phyloP scores from a whole-genome alignment of 2,888 invertebrate species.

The Oligia fasciuncula region DNA sequence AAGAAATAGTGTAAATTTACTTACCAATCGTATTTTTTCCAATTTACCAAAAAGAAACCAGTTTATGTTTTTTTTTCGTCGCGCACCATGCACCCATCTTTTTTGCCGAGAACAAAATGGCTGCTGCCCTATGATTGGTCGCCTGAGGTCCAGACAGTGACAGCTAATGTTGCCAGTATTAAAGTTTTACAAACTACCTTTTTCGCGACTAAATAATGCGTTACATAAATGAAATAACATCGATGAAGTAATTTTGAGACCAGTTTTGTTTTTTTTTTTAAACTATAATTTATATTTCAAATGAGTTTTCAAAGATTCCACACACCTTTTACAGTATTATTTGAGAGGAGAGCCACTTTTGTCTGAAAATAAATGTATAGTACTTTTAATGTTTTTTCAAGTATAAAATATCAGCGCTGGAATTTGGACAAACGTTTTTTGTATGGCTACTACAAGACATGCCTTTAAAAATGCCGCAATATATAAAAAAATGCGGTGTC shows the following conservation, averaged over 20 bases:
- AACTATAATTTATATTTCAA: constrained; percentile 10
- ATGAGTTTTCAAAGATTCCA: not conserved
- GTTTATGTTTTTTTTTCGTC: constrained; percentile 1
- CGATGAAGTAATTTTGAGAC: constrained; percentile 20
- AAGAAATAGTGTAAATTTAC: not conserved
- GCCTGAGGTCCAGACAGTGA: not conserved
- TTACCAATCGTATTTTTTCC: not conserved
- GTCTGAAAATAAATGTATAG: not conserved
- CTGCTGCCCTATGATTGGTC: constrained; percentile 11
- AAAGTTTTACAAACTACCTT: constrained; percentile 2
- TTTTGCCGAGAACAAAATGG: constrained; percentile 7
- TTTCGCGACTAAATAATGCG: constrained; percentile 15
- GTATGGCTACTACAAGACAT: not conserved
- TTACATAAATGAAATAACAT: constrained; percentile 20
- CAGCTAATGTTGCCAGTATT: constrained; percentile 6
- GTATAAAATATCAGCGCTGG: constrained; percentile 11
- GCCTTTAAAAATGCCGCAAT: not conserved
- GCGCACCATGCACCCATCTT: not conserved
- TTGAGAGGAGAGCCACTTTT: constrained; percentile 3
- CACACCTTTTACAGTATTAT: constrained; percentile 7
- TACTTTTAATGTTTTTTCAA: constrained; percentile 8
- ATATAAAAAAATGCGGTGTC: not conserved
- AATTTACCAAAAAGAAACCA: not conserved
- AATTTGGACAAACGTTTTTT: constrained; percentile 15
- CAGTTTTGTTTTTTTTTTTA: not conserved